Percentiles rank a stretch among this genome's conserved stretches.
Evolutionary conservation across 2,888 invertebrate species (phyloP).

Genomic region (Agriopis marginaria): DNA sequence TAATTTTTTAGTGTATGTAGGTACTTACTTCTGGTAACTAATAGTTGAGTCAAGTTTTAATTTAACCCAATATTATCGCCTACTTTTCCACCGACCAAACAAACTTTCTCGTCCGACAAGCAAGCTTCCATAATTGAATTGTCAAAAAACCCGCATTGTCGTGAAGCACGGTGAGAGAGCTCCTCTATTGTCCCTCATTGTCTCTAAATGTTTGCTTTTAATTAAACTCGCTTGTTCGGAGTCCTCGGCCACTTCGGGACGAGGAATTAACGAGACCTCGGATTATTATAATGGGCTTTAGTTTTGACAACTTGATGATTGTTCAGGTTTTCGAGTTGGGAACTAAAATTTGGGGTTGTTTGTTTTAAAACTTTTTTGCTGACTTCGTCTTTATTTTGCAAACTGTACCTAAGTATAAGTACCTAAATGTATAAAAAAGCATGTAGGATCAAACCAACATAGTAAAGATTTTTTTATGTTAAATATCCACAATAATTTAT

Average conservation of each 20-base stretch:
- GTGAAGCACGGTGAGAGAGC: constrained; percentile 32
- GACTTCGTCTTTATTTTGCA: background rate
- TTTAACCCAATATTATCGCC: background rate
- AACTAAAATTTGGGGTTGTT: constrained; percentile 30
- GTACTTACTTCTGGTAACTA: no score
- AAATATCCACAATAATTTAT: no score
- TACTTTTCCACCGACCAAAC: background rate
- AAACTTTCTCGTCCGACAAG: constrained; percentile 25
- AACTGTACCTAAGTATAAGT: background rate
- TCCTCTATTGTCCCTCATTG: constrained; percentile 48
- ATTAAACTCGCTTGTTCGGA: constrained; percentile 60
- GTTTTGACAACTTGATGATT: constrained; percentile 46
- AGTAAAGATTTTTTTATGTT: no score
- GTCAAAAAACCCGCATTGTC: constrained; percentile 45
- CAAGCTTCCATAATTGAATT: constrained; percentile 41
- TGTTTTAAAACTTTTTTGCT: constrained; percentile 21
- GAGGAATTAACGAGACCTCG: constrained; percentile 39
- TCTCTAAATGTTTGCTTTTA: constrained; percentile 62
- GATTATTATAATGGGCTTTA: constrained; percentile 40
- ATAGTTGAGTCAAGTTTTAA: background rate
- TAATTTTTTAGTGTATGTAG: no score
- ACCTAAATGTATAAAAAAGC: no score
- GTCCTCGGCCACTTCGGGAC: constrained; percentile 35
- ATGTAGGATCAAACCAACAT: no score
- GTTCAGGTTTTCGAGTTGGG: constrained; percentile 31